phyloP scores from a whole-genome alignment of 30 jellyfish, hydroid and myxozoan genomes.

The Aurelia aurita complex sp. Pacific region DNA sequence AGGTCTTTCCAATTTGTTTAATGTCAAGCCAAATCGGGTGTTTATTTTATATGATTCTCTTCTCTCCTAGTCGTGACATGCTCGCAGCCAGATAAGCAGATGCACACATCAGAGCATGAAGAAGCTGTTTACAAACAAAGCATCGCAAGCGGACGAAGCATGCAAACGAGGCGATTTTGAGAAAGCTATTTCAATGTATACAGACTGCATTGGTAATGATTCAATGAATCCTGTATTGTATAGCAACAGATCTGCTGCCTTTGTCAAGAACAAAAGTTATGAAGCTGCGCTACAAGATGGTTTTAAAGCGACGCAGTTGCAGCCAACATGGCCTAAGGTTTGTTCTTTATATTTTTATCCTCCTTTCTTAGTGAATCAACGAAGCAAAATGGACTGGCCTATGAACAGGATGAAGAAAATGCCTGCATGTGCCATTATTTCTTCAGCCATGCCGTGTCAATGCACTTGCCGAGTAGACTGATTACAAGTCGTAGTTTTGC shows the following conservation, averaged over 20 bases:
- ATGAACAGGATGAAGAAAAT: too few relatives aligned
- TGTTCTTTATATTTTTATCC: background rate
- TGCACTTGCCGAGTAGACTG: too few relatives aligned
- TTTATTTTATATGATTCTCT: too few relatives aligned
- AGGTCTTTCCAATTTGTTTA: too few relatives aligned
- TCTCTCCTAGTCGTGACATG: too few relatives aligned
- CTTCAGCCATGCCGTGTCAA: too few relatives aligned
- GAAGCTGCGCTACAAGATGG: constrained; percentile 79
- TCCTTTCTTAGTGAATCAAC: background rate
- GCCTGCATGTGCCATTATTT: too few relatives aligned
- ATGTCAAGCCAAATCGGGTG: too few relatives aligned
- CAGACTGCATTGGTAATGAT: constrained; percentile 65
- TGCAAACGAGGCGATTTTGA: constrained; percentile 83
- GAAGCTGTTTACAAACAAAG: constrained; percentile 49
- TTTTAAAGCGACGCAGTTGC: constrained; percentile 46
- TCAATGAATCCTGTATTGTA: constrained; percentile 59
- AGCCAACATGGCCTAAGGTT: constrained; percentile 92
- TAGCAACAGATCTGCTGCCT: constrained; percentile 93
- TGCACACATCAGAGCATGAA: constrained; percentile 28
- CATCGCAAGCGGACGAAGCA: constrained; percentile 82
- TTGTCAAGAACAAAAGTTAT: constrained; percentile 45
- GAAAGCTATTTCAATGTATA: constrained; percentile 56
- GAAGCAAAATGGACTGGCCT: too few relatives aligned
- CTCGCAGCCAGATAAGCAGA: background rate
- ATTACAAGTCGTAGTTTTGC: too few relatives aligned